Base-by-base conservation (phyloP, 1,140 invertebrate genomes). In the Saccostrea cuccullata region DNA sequence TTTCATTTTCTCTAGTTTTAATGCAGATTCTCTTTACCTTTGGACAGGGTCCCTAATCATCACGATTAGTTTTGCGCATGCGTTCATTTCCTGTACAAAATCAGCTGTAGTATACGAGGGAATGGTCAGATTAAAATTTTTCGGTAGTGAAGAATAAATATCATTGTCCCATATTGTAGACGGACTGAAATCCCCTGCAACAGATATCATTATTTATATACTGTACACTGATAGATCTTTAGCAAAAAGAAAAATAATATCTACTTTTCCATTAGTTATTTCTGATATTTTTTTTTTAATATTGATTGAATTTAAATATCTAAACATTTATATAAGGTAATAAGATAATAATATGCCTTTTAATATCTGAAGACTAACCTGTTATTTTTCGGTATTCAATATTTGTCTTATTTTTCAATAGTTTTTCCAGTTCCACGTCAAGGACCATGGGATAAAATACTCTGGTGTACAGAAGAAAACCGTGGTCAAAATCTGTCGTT, bases 151-250 rank as follows among this genome's bases (percentile, higher is more conserved):
- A 1, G 77, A 56, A 47, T 70, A 89, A 0, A 86, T 20, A 17
- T 89, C 88, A 23, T 86, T 86, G 26, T 89, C 88, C 88, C 88
- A 89, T 26, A 89, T 56, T 20, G 88, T 86, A 23, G 88, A 89
- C 58, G 88, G 88, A 86, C 88, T 89, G 47, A 89, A 89, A 86
- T 89, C 88, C 56, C 84, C 88, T 89, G 40, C 13, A 86, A 88
- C 20, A 30, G 3, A 5, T 20, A 82, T 11, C 2, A 23, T 82
- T 15, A 82, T 82, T n/a, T n/a, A n/a, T n/a, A n/a, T n/a, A n/a
- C n/a, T n/a, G n/a, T n/a, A n/a, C n/a, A n/a, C n/a, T n/a, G n/a
- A n/a, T n/a, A n/a, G n/a, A n/a, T n/a, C n/a, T n/a, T n/a, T n/a
- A n/a, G n/a, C n/a, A n/a, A n/a, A n/a, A n/a, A n/a, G n/a, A n/a